Evolutionary conservation across 1,140 invertebrate species (phyloP), one percentile per base, ranked within the genome.

Genomic region (Pseudobourletiella spinata): DNA sequence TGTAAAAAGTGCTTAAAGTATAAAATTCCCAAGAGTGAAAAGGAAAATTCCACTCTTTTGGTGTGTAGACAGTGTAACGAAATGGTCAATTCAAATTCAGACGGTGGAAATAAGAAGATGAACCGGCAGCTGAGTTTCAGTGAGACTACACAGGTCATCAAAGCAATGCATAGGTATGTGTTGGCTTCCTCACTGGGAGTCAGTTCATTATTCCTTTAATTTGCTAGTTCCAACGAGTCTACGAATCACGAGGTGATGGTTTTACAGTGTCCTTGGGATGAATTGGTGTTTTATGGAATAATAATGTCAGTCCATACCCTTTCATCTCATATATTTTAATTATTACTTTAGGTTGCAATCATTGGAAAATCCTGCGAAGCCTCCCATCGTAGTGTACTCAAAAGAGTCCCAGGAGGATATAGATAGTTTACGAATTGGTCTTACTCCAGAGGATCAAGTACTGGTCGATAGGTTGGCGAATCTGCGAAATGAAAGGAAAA

Each of bases 401-500:
- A 52, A 70, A 22, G 20, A 48, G 22, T 71, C 70, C 69, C 75
- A 74, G 69, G 74, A 67, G 42, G 75, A 71, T 77, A 73, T 76
- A 14, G 68, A 71, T 61, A 60, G 71, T 3, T 65, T 77, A 43
- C 73, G 73, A 44, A 59, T 70, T 32, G 76, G 74, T 6, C 68
- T 77, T 20, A 76, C 76, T 6, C 64, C 72, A 30, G 72, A 74
- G 39, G 78, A 79, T 71, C 73, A 77, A 39, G 77, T 81, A 67
- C 79, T 85, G 42, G 74, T 77, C 8, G 78, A 82, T 56, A 74
- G 83, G 15, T 73, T 86, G 57, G 78, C 83, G 71, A 80, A 79
- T 68, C 73, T 85, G 2, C 82, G 81, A 71, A 48, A 26, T 16
- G 26, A 8, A 46, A 3, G 56, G 30, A 57, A 29, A 8, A 32